Evolutionary conservation across 2,113 vertebrate genomes (phyloP), one percentile per base, ranked within the genome.

Genomic region (Microcebus jonahi): DNA sequence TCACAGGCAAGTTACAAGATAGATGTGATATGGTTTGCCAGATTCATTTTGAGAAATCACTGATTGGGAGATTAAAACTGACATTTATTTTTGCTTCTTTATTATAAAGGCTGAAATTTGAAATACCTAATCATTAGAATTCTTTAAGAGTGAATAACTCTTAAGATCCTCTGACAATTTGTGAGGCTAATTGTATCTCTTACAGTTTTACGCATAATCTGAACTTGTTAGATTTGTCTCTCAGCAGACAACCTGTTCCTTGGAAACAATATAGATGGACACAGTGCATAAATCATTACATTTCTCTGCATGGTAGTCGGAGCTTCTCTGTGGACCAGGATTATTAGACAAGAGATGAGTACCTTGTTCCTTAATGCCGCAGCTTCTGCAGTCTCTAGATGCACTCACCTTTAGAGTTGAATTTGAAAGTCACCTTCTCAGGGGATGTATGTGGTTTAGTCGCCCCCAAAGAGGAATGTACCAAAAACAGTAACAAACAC

Each of bases 1-100:
- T 96, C 5, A 25, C 27, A 87, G 82, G 25, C 71, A 75, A 70
- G 31, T 70, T 71, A 20, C 8, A 96, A 96, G 88, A 97, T 42
- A 81, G 29, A 90, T 88, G 42, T 81, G 34, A 85, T 29, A 85
- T 17, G 21, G 45, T 65, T 79, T 91, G 48, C 76, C 90, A 94
- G 67, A n/a, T 77, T 92, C 68, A 48, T 89, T 96, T 70, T 95
- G 88, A 96, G 87, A 97, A 97, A 96, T 92, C 57, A 88, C 70
- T 80, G 67, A 96, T 83, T 89, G 20, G 27, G 55, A 94, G 36
- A 90, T 86, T 86, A 95, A 91, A 97, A 77, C 11, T 31, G 67
- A 53, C 91, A 80, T 79, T 92, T 94, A 77, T 85, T 91, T 96
- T 97, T 97, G 55, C 82, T 93, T 95, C 90, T 63, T 63, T 63